These are phyloP conservation scores for Nephotettix cincticeps DNA, from an alignment of 1,140 invertebrate species.

Conservation along the genomic window DNA sequence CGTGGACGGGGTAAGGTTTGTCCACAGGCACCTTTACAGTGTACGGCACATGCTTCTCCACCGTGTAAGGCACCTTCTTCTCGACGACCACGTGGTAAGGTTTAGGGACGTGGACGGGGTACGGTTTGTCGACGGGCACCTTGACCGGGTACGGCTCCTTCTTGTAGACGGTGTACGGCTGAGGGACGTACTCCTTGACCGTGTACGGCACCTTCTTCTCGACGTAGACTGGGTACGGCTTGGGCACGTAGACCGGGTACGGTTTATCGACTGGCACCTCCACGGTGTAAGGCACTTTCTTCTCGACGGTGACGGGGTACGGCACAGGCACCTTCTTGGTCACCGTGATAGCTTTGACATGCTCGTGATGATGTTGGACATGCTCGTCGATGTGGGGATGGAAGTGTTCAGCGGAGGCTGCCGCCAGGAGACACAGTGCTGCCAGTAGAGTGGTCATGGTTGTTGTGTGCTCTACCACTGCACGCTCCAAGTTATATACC, in stretches of 20 bases:
- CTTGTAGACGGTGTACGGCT: conserved; percentile 58
- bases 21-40: conserved; percentile 56
- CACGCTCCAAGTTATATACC: too few species aligned
- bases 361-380: conserved; percentile 7
- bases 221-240: conserved; percentile 63
- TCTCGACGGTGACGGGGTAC: conserved; percentile 51
- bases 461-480: too few species aligned
- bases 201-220: conserved; percentile 63
- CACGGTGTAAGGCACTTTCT: conserved; percentile 26
- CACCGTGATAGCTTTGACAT: conserved; percentile 22
- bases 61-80: conserved; percentile 23
- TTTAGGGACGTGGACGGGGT: conserved; percentile 23
- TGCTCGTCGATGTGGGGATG: background rate
- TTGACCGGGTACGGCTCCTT: conserved; percentile 37
- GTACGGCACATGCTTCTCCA: conserved; percentile 58
- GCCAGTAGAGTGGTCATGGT: too few species aligned
- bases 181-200: conserved; percentile 59
- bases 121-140: conserved; percentile 33
- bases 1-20: conserved; percentile 45
- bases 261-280: conserved; percentile 29
- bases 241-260: conserved; percentile 51
- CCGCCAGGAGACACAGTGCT: too few species aligned
- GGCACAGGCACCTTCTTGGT: conserved; percentile 34
- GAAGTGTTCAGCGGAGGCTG: too few species aligned
- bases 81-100: conserved; percentile 26